Percentiles rank a stretch among this genome's conserved stretches.
phyloP scores from a whole-genome alignment of 2,113 vertebrate genomes.

The Elaphurus davidianus region DNA sequence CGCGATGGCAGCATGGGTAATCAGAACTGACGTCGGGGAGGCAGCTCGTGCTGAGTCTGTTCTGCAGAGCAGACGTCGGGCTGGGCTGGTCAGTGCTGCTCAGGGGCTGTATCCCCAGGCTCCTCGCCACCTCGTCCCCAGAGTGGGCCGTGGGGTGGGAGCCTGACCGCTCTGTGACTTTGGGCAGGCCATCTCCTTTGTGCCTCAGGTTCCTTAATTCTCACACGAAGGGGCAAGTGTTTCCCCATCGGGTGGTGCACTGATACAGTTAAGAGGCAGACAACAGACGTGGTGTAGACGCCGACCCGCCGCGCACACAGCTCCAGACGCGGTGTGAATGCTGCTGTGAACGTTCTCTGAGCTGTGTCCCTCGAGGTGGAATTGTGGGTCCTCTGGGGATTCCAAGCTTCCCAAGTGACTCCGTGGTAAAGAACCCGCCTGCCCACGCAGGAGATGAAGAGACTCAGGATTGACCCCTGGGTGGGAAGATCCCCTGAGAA shows the following conservation, averaged over 20 bases:
- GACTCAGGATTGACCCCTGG: not conserved
- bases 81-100: not conserved
- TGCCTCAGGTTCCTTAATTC: not conserved
- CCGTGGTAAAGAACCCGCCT: not conserved
- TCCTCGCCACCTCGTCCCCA: not conserved
- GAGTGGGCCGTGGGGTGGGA: no score
- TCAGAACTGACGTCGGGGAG: not conserved
- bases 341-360: not conserved
- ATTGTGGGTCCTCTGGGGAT: not conserved
- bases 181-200: not conserved
- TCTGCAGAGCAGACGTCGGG: not conserved
- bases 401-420: not conserved
- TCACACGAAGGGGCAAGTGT: not conserved
- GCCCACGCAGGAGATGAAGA: not conserved
- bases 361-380: not conserved
- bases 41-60: accelerated
- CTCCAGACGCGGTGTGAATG: accelerated
- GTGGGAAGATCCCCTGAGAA: not conserved
- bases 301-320: accelerated
- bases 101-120: not conserved
- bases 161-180: accelerated
- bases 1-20: accelerated
- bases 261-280: not conserved
- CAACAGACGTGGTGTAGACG: accelerated
- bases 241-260: not conserved